Evolutionary conservation across 2,113 vertebrate genomes (phyloP), one percentile per base, ranked within the genome.

Genomic region (Sporophila hypoxantha): DNA sequence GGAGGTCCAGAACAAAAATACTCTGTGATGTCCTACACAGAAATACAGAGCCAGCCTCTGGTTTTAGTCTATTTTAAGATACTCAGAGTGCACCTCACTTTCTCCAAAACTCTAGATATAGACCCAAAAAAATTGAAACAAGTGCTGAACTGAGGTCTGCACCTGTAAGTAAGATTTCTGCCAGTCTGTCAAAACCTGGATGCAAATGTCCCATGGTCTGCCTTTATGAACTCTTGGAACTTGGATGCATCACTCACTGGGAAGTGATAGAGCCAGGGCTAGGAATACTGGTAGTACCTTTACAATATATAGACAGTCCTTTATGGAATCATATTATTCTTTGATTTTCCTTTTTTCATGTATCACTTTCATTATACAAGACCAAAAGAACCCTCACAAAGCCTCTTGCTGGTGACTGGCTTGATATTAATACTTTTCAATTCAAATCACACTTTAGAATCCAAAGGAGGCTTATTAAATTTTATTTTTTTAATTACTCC

Each of bases 351-450:
- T 73, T 71, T 78, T 81, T 37, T 32, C 21, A 25, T 1, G 1
- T 25, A 30, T 46, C 34, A 5, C 17, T 75, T 67, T 27, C 30
- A 17, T 79, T 50, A 29, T 14, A 66, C 12, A 74, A 26, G 19
- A 76, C 13, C 8, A 27, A 89, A 71, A 81, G 20, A 60, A 77
- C 12, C 14, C 36, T 55, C 30, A 26, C 17, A 82, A 86, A 88
- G 27, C n/a, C 30, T 73, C 46, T 77, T 1, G 0, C 18, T 32
- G 30, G 34, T 47, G 36, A 39, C 39, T 0, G 0, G 42, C 32
- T 79, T 76, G 78, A 62, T 20, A 34, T 41, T 17, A 86, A 27
- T 46, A 75, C 23, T 79, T 78, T 17, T 17, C 30, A 84, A 39
- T 56, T 66, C 82, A 73, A 30, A 55, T 49, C 36, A 56, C 15